A percentile compares a stretch with the other conserved stretches of the same genome.
Evolutionary conservation across 2,888 invertebrate species (phyloP).

Genomic region (Tanytarsus gracilentus): DNA sequence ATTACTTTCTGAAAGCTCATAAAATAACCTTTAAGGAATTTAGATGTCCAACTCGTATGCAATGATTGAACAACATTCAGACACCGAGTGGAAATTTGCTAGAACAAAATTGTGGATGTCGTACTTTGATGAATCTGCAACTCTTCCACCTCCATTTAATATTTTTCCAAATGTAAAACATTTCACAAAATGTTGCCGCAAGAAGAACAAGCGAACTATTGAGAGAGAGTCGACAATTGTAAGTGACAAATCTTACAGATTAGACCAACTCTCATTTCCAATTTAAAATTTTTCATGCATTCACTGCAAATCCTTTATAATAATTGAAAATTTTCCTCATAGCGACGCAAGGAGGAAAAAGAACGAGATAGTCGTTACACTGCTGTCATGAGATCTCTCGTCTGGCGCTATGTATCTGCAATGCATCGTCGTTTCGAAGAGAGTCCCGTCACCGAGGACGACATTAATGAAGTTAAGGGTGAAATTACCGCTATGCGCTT

Average conservation of each 20-base stretch:
- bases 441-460: slow-evolving; percentile 84
- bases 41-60: slow-evolving; percentile 90
- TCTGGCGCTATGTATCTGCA: slow-evolving; percentile 85
- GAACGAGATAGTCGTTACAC: slow-evolving; percentile 63
- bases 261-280: neutral
- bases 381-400: slow-evolving; percentile 78
- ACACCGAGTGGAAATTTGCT: slow-evolving; percentile 95
- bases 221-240: slow-evolving; percentile 41
- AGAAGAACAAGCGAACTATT: slow-evolving; percentile 45
- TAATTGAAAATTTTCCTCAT: slow-evolving; percentile 29
- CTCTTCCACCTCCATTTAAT: slow-evolving; percentile 89
- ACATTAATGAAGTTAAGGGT: slow-evolving; percentile 87
- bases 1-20: neutral
- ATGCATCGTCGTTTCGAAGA: slow-evolving; percentile 77
- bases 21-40: neutral
- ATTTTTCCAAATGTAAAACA: slow-evolving; percentile 82
- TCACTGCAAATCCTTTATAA: neutral
- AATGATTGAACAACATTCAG: slow-evolving; percentile 83
- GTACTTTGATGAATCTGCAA: slow-evolving; percentile 86
- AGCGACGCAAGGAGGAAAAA: slow-evolving; percentile 53
- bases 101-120: slow-evolving; percentile 91
- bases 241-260: slow-evolving; percentile 3
- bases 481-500: slow-evolving; percentile 88
- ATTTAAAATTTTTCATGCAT: neutral
- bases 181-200: slow-evolving; percentile 55